These are phyloP conservation scores for Odontomyia ornata DNA, from an alignment of 2,888 invertebrate species.

Conservation along the genomic window DNA sequence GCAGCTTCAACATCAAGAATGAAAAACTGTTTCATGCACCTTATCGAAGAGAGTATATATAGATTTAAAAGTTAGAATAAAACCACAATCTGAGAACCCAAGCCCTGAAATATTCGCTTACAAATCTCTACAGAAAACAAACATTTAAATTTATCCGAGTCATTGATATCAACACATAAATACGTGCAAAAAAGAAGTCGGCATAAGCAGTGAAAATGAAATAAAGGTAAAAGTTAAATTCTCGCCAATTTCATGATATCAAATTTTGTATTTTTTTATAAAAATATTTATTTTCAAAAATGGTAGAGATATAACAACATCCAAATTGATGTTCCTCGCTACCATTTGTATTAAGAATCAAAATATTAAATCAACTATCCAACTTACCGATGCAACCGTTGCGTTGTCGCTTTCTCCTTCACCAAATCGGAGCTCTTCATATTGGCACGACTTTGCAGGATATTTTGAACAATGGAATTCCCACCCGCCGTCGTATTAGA, in stretches of 20 bases:
- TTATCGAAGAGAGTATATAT: too few species aligned
- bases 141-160: not conserved
- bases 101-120: not conserved
- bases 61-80: too few species aligned
- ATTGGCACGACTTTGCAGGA: constrained; percentile 57
- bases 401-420: constrained; percentile 57
- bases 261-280: not conserved
- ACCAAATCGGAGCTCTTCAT: constrained; percentile 57
- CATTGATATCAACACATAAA: not conserved
- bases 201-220: constrained; percentile 13
- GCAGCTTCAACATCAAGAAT: too few species aligned
- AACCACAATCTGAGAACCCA: not conserved
- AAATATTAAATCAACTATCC: not conserved
- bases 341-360: not conserved
- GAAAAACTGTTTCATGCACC: too few species aligned
- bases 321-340: not conserved
- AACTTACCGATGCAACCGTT: constrained; percentile 59
- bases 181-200: not conserved
- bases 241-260: constrained; percentile 28
- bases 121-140: not conserved
- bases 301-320: not conserved
- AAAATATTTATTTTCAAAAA: not conserved
- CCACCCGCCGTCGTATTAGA: not conserved
- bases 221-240: constrained; percentile 12
- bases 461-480: constrained; percentile 53